Conservation (phyloP, 30 jellyfish, hydroid and myxozoan species). For the Pelagia noctiluca region DNA sequence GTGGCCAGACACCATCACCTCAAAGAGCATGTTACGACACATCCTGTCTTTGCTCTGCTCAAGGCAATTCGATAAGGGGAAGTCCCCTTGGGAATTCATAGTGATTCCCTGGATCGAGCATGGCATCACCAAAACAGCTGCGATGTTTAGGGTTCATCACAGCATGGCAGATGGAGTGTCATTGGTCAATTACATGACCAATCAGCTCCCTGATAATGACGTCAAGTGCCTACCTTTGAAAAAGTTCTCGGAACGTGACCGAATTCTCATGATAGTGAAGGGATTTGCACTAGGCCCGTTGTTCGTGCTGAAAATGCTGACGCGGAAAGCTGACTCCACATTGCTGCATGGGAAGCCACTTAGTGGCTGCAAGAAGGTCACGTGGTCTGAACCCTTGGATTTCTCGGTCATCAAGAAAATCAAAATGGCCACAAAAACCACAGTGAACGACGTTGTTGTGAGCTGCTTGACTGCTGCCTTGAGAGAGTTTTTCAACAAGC, state of each 20-base stretch:
- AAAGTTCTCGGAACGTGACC: conserved; percentile 66
- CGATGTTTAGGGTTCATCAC: conserved; percentile 73
- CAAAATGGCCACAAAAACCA: conserved; percentile 63
- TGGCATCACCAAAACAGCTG: conserved; percentile 71
- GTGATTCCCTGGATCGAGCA: conserved; percentile 72
- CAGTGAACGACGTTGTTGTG: conserved; percentile 89
- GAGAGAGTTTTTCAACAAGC: conserved; percentile 64
- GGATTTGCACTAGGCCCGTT: conserved; percentile 72
- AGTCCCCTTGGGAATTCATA: conserved; percentile 90
- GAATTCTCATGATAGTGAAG: conserved; percentile 54
- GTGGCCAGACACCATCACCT: conserved; percentile 36
- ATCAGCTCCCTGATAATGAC: conserved; percentile 62
- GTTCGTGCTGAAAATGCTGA: conserved; percentile 44
- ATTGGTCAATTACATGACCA: conserved; percentile 59
- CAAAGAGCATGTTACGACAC: conserved; percentile 58
- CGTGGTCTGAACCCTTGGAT: conserved; percentile 87
- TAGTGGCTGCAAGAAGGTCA: conserved; percentile 66
- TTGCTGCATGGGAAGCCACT: conserved; percentile 67
- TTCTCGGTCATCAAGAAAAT: conserved; percentile 59
- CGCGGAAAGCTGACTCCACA: conserved; percentile 48
- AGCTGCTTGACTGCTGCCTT: conserved; percentile 78
- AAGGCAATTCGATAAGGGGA: conserved; percentile 62
- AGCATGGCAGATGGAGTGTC: conserved; percentile 91
- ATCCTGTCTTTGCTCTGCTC: conserved; percentile 54
- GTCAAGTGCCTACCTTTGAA: conserved; percentile 32